phyloP scores from a whole-genome alignment of 2,888 invertebrate species.

The Aporophyla nigra region DNA sequence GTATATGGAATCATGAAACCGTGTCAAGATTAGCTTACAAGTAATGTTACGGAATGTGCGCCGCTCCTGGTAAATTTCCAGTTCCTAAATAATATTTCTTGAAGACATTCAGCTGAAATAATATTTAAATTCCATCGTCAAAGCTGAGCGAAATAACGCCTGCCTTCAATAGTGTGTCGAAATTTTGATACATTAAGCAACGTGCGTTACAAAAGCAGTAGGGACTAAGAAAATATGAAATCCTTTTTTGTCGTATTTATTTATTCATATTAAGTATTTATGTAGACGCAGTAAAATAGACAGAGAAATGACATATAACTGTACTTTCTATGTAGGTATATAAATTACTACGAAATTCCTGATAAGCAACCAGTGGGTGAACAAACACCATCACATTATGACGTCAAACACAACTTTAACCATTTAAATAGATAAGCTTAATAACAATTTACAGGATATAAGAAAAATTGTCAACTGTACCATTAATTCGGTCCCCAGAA shows the following conservation, averaged over 20 bases:
- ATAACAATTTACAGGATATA: neutral
- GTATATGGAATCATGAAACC: constrained; percentile 66
- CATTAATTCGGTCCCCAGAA: neutral
- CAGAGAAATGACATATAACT: too few relatives aligned
- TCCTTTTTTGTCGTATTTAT: neutral
- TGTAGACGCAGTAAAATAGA: too few relatives aligned
- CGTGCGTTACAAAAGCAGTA: neutral
- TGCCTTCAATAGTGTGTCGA: neutral
- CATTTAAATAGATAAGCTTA: neutral
- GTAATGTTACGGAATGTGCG: constrained; percentile 23
- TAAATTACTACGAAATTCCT: neutral
- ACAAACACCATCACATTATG: neutral
- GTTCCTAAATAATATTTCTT: neutral
- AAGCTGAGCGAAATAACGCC: neutral
- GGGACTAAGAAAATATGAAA: neutral
- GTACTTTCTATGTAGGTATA: neutral
- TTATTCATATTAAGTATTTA: too few relatives aligned
- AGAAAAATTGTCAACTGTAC: neutral
- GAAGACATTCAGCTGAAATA: neutral
- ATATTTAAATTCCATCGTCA: neutral
- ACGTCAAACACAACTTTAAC: neutral
- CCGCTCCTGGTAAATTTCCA: neutral
- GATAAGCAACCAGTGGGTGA: neutral
- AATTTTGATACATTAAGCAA: neutral
- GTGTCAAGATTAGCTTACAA: constrained; percentile 72